Evolutionary conservation across 2,113 vertebrate species (phyloP).

Genomic region (Myxocyprinus asiaticus): DNA sequence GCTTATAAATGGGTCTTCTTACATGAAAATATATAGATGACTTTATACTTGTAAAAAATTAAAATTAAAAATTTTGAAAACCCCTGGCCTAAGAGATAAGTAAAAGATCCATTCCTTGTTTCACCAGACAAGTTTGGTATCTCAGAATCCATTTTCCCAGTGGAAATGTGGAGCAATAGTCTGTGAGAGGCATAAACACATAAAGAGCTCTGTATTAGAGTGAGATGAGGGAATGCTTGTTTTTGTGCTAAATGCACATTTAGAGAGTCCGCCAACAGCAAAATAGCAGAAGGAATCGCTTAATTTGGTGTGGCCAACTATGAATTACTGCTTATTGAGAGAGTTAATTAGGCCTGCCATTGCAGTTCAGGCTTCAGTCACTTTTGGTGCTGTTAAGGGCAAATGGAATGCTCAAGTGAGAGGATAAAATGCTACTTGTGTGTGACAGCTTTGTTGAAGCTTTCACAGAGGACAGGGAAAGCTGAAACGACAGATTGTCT

Average conservation of each 20-base stretch:
- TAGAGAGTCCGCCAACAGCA: constrained; percentile 51
- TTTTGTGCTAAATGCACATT: constrained; percentile 43
- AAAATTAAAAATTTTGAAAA: no score
- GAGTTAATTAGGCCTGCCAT: constrained; percentile 67
- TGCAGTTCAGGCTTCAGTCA: constrained; percentile 58
- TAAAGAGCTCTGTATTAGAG: constrained; percentile 60
- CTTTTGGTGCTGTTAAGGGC: constrained; percentile 59
- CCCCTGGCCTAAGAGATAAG: no score
- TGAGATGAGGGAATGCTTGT: not conserved
- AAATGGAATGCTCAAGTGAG: constrained; percentile 33
- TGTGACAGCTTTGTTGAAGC: not conserved
- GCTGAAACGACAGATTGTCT: no score
- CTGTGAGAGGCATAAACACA: constrained; percentile 27
- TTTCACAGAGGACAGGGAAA: not conserved
- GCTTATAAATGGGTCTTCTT: no score
- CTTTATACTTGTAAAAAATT: no score
- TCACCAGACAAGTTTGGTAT: no score
- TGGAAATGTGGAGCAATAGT: not conserved
- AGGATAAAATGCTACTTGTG: constrained; percentile 17
- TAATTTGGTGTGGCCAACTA: constrained; percentile 56
- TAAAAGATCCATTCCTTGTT: no score
- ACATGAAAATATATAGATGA: no score
- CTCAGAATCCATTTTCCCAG: no score
- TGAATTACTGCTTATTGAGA: constrained; percentile 74
- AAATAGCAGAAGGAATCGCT: constrained; percentile 62